Evolutionary conservation across 2,888 invertebrate genomes (phyloP), one percentile per base, ranked within the genome.

Genomic region (Abscondita cerata): DNA sequence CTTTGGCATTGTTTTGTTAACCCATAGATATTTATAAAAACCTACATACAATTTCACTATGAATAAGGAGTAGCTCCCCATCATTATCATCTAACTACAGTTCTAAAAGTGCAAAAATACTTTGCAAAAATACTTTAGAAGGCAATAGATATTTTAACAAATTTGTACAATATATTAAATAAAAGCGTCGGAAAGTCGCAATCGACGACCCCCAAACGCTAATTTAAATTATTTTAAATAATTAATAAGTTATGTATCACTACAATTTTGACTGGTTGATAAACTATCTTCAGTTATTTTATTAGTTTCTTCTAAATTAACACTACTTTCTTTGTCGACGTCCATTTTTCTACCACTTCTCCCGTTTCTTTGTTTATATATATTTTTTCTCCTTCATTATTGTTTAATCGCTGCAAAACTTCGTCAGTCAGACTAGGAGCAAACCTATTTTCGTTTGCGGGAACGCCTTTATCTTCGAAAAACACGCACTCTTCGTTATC

Each of bases 1-100:
- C 80, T 80, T 80, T 81, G 81, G 81, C 79, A 80, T 81, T 78
- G 74, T 72, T 77, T 76, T 16, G 18, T 72, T 75, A 78, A 77
- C 75, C 78, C 77, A 76, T 72, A 62, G 72, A 64, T 19, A 46
- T 60, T 64, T 66, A 67, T 69, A 70, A 68, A 69, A 71, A 64
- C 62, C 48, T 66, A 68, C 48, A 66, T 65, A 76, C 73, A 73
- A 72, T 71, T 72, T 68, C 68, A 69, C 72, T 62, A 65, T 47
- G 53, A 54, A 48, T 58, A 54, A 55, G 56, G 52, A 60, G 51
- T 51, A 19, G 38, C 20, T 62, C 62, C 57, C 44, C 55, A 58
- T 34, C 48, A 50, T 44, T 50, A 58, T 41, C 48, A 41, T 41
- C 54, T 57, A 63, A 20, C 55, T 63, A 63, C 47, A 34, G 52